Conservation (phyloP, 2,888 invertebrate genomes). For the Mesorhabditis sp. region DNA sequence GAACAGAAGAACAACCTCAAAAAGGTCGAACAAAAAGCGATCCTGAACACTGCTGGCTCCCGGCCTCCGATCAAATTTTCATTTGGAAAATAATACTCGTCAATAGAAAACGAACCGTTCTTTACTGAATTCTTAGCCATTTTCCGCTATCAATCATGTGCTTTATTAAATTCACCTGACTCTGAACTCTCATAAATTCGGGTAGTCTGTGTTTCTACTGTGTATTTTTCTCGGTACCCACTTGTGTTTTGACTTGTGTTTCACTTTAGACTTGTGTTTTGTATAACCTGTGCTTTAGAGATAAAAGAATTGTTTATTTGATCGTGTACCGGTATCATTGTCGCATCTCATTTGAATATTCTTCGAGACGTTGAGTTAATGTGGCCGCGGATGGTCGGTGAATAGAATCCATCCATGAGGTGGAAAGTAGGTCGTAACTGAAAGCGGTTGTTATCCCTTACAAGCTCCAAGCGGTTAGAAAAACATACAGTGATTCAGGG, state of each 20-base stretch:
- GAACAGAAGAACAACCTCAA: slow-evolving; percentile 38
- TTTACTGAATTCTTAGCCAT: neutral
- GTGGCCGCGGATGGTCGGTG: slow-evolving; percentile 48
- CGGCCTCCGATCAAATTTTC: slow-evolving; percentile 50
- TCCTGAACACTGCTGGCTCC: slow-evolving; percentile 52
- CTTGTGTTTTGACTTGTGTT: neutral
- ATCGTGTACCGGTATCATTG: slow-evolving; percentile 23
- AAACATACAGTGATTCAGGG: slow-evolving; percentile 88
- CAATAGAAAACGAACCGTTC: no score
- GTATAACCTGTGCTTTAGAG: neutral
- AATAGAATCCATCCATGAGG: neutral
- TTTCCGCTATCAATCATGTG: neutral
- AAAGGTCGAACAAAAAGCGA: slow-evolving; percentile 49
- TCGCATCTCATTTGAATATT: slow-evolving; percentile 48
- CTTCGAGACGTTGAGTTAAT: slow-evolving; percentile 38
- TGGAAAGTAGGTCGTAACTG: neutral
- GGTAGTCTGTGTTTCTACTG: neutral
- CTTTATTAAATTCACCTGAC: neutral
- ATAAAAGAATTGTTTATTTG: neutral
- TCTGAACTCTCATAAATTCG: neutral
- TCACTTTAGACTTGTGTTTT: neutral
- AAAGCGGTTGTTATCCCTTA: neutral
- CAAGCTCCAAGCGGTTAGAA: neutral
- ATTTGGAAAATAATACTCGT: slow-evolving; percentile 23
- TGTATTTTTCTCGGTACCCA: neutral